Base-by-base conservation (phyloP, 1,140 invertebrate species). In the Chelonus insularis region DNA sequence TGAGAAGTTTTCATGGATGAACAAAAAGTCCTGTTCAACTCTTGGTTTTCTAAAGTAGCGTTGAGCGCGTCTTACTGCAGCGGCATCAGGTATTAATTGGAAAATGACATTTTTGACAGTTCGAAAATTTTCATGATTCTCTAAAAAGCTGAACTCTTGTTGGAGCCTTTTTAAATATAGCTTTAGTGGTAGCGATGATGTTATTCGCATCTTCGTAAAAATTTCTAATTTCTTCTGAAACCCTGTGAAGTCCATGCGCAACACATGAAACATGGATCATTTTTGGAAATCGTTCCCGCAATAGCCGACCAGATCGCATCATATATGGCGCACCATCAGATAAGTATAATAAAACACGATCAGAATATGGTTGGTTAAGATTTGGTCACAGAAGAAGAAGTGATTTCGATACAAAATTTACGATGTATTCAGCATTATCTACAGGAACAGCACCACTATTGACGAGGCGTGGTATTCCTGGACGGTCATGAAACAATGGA, bases 221-320 rank as follows among this genome's bases (percentile, higher is more conserved):
- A 14, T 21, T 29, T 54, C 77, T 54, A 7, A 80, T 57, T 25
- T 67, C 61, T 72, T 80, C 74, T 20, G 70, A 71, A 48, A 79
- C 47, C 57, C 68, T 21, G 61, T 81, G 68, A 41, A 77, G 20
- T 59, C 60, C 71, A 62, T 80, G 74, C 39, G 72, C 76, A 8
- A 80, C 57, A 62, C 76, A 81, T 5, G 72, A 78, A 0, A 77
- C 56, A 45, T 74, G 66, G 12, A 7, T 63, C 14, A 60, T 57
- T 48, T 67, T 74, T 11, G 7, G 9, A 25, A 67, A 59, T 54
- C 65, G 47, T 65, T 68, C 55, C 60, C 57, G 66, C 66, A 73
- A 57, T 57, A 55, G 55, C 55, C 68, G 20, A 29, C 58, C 68
- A 41, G 69, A 67, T 66, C 68, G 71, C n/a, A 64, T 59, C 69